phyloP scores from a whole-genome alignment of 2,113 vertebrate species.

The Lepus americanus region DNA sequence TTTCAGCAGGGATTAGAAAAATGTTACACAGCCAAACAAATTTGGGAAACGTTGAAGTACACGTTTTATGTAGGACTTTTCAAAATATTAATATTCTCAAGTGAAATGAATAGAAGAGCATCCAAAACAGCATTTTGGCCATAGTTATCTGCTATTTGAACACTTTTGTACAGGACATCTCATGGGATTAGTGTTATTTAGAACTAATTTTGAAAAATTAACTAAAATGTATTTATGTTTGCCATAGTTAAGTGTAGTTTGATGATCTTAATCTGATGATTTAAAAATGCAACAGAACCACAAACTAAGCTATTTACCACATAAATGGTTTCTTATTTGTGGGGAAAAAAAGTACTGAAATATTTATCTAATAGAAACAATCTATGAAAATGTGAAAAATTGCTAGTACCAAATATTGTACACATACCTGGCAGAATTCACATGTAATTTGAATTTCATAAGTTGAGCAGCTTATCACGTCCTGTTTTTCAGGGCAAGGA shows the following conservation, averaged over 20 bases:
- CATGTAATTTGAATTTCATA: constrained; percentile 88
- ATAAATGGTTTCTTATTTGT: constrained; percentile 34
- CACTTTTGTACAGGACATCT: background rate
- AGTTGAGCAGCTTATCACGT: constrained; percentile 86
- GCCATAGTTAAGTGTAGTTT: background rate
- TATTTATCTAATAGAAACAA: constrained; percentile 55
- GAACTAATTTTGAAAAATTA: constrained; percentile 47
- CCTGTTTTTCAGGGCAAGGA: constrained; percentile 88
- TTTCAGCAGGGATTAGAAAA: background rate
- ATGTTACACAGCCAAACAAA: constrained; percentile 18
- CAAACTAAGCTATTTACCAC: constrained; percentile 8
- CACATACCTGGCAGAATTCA: constrained; percentile 88
- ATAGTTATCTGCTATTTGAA: constrained; percentile 10
- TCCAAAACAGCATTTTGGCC: constrained; percentile 5
- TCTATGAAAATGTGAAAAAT: constrained; percentile 43
- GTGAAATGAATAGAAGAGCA: background rate
- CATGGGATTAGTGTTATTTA: background rate
- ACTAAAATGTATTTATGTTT: constrained; percentile 25
- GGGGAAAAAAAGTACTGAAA: background rate
- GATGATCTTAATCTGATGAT: constrained; percentile 38
- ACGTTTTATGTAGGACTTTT: background rate
- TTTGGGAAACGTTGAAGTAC: background rate
- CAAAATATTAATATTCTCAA: constrained; percentile 14
- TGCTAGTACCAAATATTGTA: constrained; percentile 42
- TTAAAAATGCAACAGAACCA: constrained; percentile 34